Evolutionary conservation across 2,888 invertebrate genomes (phyloP).

Genomic region (Syrphus vitripennis): DNA sequence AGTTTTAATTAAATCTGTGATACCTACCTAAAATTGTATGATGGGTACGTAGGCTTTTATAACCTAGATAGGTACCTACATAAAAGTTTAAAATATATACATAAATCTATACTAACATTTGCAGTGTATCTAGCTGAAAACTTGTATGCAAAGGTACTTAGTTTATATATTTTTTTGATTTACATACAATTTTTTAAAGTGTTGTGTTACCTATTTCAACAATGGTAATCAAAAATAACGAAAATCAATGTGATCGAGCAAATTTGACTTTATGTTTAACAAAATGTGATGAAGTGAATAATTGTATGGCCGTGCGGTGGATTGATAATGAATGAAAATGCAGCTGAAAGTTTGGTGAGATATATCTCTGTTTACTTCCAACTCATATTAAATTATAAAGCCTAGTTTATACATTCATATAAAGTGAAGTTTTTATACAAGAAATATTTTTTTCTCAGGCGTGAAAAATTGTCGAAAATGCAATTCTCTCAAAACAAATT

Average conservation of each 20-base stretch:
- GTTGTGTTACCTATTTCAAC: background rate
- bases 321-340: slow-evolving; percentile 81
- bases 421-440: too few relatives aligned
- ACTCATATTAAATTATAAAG: too few relatives aligned
- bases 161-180: background rate
- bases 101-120: background rate
- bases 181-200: background rate
- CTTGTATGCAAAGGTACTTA: background rate
- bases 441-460: too few relatives aligned
- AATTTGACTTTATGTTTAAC: background rate
- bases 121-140: background rate
- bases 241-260: background rate
- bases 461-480: too few relatives aligned
- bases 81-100: background rate
- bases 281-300: slow-evolving; percentile 50
- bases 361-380: too few relatives aligned
- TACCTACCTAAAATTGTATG: slow-evolving; percentile 11
- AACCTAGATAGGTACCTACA: background rate
- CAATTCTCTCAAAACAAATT: too few relatives aligned
- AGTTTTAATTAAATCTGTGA: background rate
- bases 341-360: slow-evolving; percentile 81
- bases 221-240: slow-evolving; percentile 26
- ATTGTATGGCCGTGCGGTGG: slow-evolving; percentile 38
- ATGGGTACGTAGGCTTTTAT: slow-evolving; percentile 26
- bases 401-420: too few relatives aligned